Percentiles rank a stretch among this genome's conserved stretches.
These are phyloP conservation scores for Spodoptera littoralis DNA, from an alignment of 2,888 invertebrate species.

Conservation along the genomic window DNA sequence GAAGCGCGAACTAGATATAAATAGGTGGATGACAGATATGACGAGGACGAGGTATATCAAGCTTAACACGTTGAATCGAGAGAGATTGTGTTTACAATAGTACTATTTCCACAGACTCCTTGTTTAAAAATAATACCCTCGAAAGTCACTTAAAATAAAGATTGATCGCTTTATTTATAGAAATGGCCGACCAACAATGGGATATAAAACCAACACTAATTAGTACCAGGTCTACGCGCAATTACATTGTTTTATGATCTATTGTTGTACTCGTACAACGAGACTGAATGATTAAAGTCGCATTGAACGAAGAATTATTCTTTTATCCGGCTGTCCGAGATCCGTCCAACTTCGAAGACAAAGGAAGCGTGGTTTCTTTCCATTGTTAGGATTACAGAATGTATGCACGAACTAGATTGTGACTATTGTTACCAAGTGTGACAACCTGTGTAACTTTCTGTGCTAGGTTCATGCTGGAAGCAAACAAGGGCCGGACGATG, in stretches of 20 bases:
- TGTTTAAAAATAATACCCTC: too few relatives aligned
- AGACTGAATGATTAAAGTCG: slow-evolving; percentile 25
- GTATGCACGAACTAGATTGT: slow-evolving; percentile 33
- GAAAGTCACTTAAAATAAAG: slow-evolving; percentile 1
- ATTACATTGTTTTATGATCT: slow-evolving; percentile 30
- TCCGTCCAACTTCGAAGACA: slow-evolving; percentile 39
- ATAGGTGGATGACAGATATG: too few relatives aligned
- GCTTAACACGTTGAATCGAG: too few relatives aligned
- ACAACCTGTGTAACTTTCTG: slow-evolving; percentile 16
- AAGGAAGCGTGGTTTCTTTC: slow-evolving; percentile 39
- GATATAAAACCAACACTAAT: slow-evolving; percentile 20
- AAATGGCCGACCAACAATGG: slow-evolving; percentile 21
- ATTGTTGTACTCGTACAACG: slow-evolving; percentile 31
- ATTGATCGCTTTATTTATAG: slow-evolving; percentile 14
- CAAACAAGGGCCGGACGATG: slow-evolving; percentile 97
- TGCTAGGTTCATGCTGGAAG: slow-evolving; percentile 92
- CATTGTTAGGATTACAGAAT: slow-evolving; percentile 34
- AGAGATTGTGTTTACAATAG: too few relatives aligned
- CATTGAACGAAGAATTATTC: slow-evolving; percentile 44
- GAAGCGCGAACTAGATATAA: too few relatives aligned
- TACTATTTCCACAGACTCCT: too few relatives aligned
- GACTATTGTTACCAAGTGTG: slow-evolving; percentile 4
- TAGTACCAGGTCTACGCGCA: slow-evolving; percentile 21
- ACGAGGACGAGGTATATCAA: too few relatives aligned
- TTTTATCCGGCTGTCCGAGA: slow-evolving; percentile 46